Evolutionary conservation across 2,113 vertebrate genomes (phyloP), one percentile per base, ranked within the genome.

Genomic region (Phasianus colchicus): DNA sequence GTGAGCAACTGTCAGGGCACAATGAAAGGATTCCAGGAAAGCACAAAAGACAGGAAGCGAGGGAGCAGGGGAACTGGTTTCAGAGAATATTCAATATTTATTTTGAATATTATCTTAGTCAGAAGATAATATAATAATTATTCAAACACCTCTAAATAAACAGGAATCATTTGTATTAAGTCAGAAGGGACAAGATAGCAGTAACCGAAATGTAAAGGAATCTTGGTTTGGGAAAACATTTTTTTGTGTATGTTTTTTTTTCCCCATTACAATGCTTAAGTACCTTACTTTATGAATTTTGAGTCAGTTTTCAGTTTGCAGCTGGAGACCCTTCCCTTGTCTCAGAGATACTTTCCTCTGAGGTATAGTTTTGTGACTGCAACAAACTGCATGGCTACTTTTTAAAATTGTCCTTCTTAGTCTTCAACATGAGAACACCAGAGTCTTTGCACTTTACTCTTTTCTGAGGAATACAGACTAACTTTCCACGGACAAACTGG

Each of bases 121-220:
- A 86, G 61, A 88, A 93, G 38, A 78, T 61, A 83, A 50, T 73
- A 40, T 17, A 83, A 2, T 57, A 61, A 85, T 75, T 96, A 89
- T 60, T 89, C 42, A 77, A 80, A 63, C 36, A 77, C 5, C 18
- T 79, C 83, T 95, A 58, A 92, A 82, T 87, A 76, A 96, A 85
- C 18, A n/a, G 58, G 36, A 82, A 65, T 93, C 0, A 40, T 84
- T 90, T 71, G 13, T 61, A 32, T 60, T 93, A 89, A 86, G 81
- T 34, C 38, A 52, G 61, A 84, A 91, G 45, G 24, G 61, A 77
- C 74, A 55, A 58, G 81, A 50, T 63, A 75, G 65, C 42, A 75
- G 61, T 86, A 84, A 77, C 81, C 74, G 71, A 75, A 89, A 48
- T 32, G 64, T 60, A 45, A 90, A 81, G 57, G 47, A 78, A 89